Base-by-base conservation (phyloP, 2,797 vertebrate genomes). In the Novumbra hubbsi region DNA sequence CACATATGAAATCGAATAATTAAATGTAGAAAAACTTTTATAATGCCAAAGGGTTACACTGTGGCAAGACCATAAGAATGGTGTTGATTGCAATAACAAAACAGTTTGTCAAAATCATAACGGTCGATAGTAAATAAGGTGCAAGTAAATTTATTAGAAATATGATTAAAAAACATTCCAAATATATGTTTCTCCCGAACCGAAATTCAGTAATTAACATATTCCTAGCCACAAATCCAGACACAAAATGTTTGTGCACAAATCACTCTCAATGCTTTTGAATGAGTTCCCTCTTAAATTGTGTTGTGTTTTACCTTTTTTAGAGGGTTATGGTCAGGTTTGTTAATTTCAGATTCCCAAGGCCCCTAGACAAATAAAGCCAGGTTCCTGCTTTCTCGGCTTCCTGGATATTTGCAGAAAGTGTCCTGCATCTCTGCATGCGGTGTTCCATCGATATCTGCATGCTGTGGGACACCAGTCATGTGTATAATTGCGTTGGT, bases 241-340 rank as follows among this genome's bases (percentile, higher is more conserved):
- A 24, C 14, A 11, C 3, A 24, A 24, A 24, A 17, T 17, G 4
- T 34, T 1, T 32, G 14, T 66, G 30, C 19, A n/a, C 19, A 66
- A 66, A 66, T 65, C n/a, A 30, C 32, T 32, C 38, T 19, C 32
- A 48, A 68, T 21, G 7, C 15, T 15, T 38, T 68, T 68, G 19
- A 48, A 48, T 45, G 38, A 11, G 17, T 32, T 49, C 28, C 19
- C 27, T 3, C 9, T 48, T 21, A 24, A 16, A 50, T 16, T 41
- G 27, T n/a, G 3, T 55, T 70, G 68, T n/a, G 38, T 21, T 17
- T 6, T 11, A 11, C 49, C 12, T 30, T 45, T 63, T 74, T 49
- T 5, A 67, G 41, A 27, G 66, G 79, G 50, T 73, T 11, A 50
- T 65, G 76, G 74, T 62, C 28, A 76, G 74, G 75, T 32, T 2